Base-by-base conservation (phyloP, 2,113 vertebrate genomes). In the Aphelocoma coerulescens region DNA sequence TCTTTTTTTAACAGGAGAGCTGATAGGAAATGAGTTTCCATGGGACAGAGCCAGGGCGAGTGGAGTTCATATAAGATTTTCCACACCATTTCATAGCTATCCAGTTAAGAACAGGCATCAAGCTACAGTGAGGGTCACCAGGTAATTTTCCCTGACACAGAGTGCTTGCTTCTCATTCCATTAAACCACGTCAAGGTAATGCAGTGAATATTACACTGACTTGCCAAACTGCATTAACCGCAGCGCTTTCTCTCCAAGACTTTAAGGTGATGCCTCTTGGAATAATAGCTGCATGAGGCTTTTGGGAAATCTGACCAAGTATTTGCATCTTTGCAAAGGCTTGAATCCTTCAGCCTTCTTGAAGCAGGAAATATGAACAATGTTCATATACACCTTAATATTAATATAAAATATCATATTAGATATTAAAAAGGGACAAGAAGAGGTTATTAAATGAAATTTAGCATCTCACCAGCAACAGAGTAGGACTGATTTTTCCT, bases 91-190 rank as follows among this genome's bases (percentile, higher is more conserved):
- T 84, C 30, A 0, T 79, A 91, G 67, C 77, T 83, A 69, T 74
- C 54, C 49, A 74, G 76, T 89, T 91, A 95, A 88, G 74, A 91
- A 89, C 23, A 67, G 80, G 61, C 66, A 68, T 83, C 54, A 82
- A 74, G 52, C 79, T 93, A 83, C n/a, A 73, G 88, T 75, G 86
- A 83, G 93, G 88, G 89, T 93, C 95, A 90, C 68, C 89, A 91
- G 76, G 80, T 97, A 96, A 97, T 96, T 97, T 95, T 92, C 85
- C 75, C 78, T 91, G 89, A 95, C 89, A 96, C 39, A 21, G 48
- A 86, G 55, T 54, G 62, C 76, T 48, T 78, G 77, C 72, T 95
- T 81, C 92, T 92, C 43, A 35, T 93, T 78, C 92, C 86, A 97
- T 92, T 92, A 94, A 69, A 91, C 72, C 68, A 37, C 16, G 23